Percentiles rank a stretch among this genome's conserved stretches.
Evolutionary conservation across 2,888 invertebrate genomes (phyloP).

Genomic region (Polydesmus complanatus): DNA sequence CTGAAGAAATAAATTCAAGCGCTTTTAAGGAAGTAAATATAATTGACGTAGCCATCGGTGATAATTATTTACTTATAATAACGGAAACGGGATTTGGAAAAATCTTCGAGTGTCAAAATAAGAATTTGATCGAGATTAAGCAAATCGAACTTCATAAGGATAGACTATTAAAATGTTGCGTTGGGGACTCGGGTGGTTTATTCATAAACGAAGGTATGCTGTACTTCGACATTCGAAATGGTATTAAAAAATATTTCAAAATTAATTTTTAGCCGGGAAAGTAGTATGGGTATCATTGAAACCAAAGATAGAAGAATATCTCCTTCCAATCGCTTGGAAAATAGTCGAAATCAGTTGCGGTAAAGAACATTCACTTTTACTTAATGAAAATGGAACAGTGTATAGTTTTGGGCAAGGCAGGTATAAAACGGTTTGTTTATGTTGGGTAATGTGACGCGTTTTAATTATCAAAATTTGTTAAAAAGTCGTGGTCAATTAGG

Average conservation of each 20-base stretch:
- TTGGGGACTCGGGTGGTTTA: background rate
- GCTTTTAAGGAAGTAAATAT: too few relatives aligned
- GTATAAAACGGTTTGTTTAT: slow-evolving; percentile 39
- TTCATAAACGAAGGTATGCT: slow-evolving; percentile 6
- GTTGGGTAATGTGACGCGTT: background rate
- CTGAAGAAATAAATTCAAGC: too few relatives aligned
- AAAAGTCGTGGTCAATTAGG: slow-evolving; percentile 74
- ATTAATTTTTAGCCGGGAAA: slow-evolving; percentile 7
- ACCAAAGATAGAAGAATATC: background rate
- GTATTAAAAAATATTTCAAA: background rate
- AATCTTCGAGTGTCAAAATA: background rate
- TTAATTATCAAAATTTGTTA: background rate
- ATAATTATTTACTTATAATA: background rate
- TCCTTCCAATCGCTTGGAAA: slow-evolving; percentile 25
- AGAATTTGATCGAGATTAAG: background rate
- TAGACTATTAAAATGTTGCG: background rate
- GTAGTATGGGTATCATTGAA: slow-evolving; percentile 1
- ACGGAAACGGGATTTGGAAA: background rate
- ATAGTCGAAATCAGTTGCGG: slow-evolving; percentile 57
- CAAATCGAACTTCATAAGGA: background rate
- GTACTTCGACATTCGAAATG: background rate
- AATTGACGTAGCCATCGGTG: background rate
- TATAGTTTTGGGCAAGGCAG: slow-evolving; percentile 72
- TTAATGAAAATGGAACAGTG: slow-evolving; percentile 56
- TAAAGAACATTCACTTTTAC: slow-evolving; percentile 60